Evolutionary conservation across 2,888 invertebrate genomes (phyloP).

Genomic region (Eupelmus urozonus): DNA sequence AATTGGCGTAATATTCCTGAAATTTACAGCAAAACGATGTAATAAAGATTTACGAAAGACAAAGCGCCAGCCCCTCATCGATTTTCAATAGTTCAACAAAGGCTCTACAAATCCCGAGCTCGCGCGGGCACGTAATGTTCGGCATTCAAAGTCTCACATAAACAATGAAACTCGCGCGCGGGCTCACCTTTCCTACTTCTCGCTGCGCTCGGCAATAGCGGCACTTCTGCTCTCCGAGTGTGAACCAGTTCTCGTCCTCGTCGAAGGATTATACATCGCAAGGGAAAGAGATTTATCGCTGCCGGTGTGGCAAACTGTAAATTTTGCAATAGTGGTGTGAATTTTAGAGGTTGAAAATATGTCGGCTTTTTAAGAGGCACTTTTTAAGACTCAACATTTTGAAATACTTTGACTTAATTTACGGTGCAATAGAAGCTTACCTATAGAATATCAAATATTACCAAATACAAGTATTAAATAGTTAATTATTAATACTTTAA

Average conservation of each 20-base stretch:
- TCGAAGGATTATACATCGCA: slow-evolving; percentile 30
- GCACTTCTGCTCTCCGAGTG: background rate
- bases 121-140: slow-evolving; percentile 34
- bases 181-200: slow-evolving; percentile 6
- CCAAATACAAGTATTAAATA: no score
- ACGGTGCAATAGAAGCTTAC: no score
- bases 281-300: no score
- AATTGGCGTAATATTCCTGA: background rate
- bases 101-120: slow-evolving; percentile 36
- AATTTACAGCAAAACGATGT: slow-evolving; percentile 15
- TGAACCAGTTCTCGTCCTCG: background rate
- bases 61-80: slow-evolving; percentile 36
- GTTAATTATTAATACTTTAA: no score
- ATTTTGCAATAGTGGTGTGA: no score
- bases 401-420: no score
- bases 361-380: no score
- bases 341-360: no score
- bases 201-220: background rate
- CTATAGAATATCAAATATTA: no score
- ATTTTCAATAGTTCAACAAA: slow-evolving; percentile 50
- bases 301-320: no score
- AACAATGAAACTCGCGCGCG: slow-evolving; percentile 25
- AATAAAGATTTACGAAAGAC: slow-evolving; percentile 31
- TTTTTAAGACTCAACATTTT: no score
- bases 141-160: slow-evolving; percentile 44